Evolutionary conservation across 1,140 invertebrate species (phyloP).

Genomic region (Macrotrachela quadricornifera): DNA sequence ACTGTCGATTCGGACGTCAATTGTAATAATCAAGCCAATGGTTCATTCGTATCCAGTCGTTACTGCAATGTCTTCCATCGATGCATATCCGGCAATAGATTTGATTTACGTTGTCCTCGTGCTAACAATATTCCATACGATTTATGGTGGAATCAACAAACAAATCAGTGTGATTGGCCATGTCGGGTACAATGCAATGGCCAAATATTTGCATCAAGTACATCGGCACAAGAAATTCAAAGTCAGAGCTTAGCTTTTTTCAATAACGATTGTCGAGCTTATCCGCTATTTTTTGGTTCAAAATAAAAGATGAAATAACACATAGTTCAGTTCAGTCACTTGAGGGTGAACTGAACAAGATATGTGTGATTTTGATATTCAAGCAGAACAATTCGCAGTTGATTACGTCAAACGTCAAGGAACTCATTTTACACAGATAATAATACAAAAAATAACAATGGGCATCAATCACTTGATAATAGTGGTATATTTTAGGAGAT

Average conservation of each 20-base stretch:
- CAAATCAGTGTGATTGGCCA: constrained; percentile 6
- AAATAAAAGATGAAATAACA: too few relatives aligned
- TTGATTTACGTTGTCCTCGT: constrained; percentile 6
- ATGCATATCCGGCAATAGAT: background rate
- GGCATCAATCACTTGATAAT: too few relatives aligned
- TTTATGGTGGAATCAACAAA: constrained; percentile 9
- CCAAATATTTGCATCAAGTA: background rate
- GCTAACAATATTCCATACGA: constrained; percentile 6
- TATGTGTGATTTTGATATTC: too few relatives aligned
- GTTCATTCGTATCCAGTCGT: constrained; percentile 1
- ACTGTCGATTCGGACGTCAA: background rate
- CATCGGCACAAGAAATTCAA: background rate
- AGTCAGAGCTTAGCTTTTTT: background rate
- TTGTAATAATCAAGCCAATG: background rate
- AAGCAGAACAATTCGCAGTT: too few relatives aligned
- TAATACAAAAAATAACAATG: too few relatives aligned
- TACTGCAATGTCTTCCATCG: constrained; percentile 7
- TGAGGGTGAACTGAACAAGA: too few relatives aligned
- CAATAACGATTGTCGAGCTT: background rate
- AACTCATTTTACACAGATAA: too few relatives aligned
- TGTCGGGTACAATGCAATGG: constrained; percentile 2
- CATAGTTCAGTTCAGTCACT: too few relatives aligned
- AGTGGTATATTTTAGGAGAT: too few relatives aligned
- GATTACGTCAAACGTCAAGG: too few relatives aligned
- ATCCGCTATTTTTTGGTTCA: too few relatives aligned